Conservation (phyloP, 2,888 invertebrate species). For the Heteromurus nitidus region DNA sequence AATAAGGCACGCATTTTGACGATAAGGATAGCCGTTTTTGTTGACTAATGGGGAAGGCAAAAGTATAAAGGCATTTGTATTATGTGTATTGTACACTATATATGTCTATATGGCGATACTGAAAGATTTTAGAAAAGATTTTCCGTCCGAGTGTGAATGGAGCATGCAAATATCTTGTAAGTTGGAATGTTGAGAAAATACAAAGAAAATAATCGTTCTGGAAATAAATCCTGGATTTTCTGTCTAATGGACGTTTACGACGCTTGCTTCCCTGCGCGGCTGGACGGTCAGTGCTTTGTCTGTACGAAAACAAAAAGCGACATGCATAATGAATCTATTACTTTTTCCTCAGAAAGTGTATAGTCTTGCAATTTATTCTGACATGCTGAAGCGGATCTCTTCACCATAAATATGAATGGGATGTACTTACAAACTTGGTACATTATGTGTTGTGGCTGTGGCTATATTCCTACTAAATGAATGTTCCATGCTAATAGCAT, state of each 20-base stretch:
- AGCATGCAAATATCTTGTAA: slow-evolving; percentile 21
- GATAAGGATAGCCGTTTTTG: neutral
- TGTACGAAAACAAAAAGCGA: slow-evolving; percentile 32
- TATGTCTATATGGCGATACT: no score
- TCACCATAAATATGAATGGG: slow-evolving; percentile 34
- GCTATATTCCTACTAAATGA: no score
- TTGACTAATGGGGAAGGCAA: slow-evolving; percentile 7
- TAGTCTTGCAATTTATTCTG: slow-evolving; percentile 38
- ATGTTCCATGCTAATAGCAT: no score
- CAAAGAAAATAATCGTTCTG: slow-evolving; percentile 8
- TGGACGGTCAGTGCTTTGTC: slow-evolving; percentile 9
- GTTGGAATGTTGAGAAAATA: slow-evolving; percentile 17
- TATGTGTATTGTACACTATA: no score
- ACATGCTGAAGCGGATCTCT: slow-evolving; percentile 24
- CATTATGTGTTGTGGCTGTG: no score
- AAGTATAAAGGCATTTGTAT: no score
- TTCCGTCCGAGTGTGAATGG: no score
- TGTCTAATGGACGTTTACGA: slow-evolving; percentile 46
- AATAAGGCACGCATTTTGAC: slow-evolving; percentile 5
- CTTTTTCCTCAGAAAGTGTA: slow-evolving; percentile 19
- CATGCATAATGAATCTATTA: slow-evolving; percentile 38
- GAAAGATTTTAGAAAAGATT: no score
- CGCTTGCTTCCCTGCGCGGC: slow-evolving; percentile 5
- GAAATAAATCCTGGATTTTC: slow-evolving; percentile 38
- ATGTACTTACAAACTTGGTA: no score